phyloP scores from a whole-genome alignment of 2,888 invertebrate species.

The Hirtodrosophila duncani region DNA sequence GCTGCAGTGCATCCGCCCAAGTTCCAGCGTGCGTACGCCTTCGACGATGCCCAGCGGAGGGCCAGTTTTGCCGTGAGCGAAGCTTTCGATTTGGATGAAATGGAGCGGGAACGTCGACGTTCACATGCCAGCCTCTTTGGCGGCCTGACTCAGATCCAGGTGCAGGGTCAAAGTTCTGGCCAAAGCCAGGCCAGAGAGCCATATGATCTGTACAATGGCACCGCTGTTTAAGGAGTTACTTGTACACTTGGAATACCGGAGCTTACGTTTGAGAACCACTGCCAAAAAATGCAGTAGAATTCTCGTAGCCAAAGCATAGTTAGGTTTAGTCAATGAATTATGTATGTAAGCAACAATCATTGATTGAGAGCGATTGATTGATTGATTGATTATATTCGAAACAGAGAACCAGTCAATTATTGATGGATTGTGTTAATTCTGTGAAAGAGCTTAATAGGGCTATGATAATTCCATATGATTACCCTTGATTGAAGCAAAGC shows the following conservation, averaged over 20 bases:
- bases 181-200: constrained; percentile 49
- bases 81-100: constrained; percentile 77
- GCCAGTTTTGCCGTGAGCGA: constrained; percentile 56
- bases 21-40: constrained; percentile 72
- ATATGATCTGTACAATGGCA: constrained; percentile 76
- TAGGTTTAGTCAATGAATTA: background rate
- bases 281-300: no score
- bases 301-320: no score
- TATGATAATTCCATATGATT: no score
- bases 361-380: no score
- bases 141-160: constrained; percentile 14
- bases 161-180: no score
- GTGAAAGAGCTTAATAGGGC: no score
- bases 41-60: constrained; percentile 69
- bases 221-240: constrained; percentile 69
- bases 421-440: no score
- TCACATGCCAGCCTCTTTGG: constrained; percentile 78
- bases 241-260: no score
- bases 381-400: no score
- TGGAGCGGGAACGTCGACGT: constrained; percentile 76
- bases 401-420: no score
- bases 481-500: no score
- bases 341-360: background rate
- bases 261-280: no score
- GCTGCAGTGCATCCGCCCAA: constrained; percentile 43